Base-by-base conservation (phyloP, 2,888 invertebrate genomes). In the Hanleya hanleyi region DNA sequence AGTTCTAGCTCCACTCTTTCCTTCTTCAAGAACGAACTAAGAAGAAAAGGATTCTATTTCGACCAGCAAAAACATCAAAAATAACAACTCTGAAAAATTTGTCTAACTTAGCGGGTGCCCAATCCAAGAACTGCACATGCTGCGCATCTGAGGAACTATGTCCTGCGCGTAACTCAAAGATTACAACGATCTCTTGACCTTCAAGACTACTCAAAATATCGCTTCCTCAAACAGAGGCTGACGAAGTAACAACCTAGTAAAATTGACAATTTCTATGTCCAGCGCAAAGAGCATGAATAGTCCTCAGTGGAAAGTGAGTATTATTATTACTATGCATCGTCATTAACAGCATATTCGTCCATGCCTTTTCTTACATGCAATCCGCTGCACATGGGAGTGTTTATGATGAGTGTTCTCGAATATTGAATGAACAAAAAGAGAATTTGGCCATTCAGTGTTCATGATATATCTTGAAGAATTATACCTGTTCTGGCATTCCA, bases 301-400 rank as follows among this genome's bases (percentile, higher is more conserved):
- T 89, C 90, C 90, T 90, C 90, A 90, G 89, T 90, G 90, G 90
- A 90, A 91, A 87, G 90, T 90, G 81, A 78, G 57, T 29, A n/a
- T n/a, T n/a, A n/a, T n/a, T n/a, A n/a, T n/a, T n/a, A n/a, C n/a
- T n/a, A n/a, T n/a, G n/a, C n/a, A n/a, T n/a, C n/a, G n/a, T n/a
- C n/a, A n/a, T n/a, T n/a, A n/a, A n/a, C n/a, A n/a, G n/a, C n/a
- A n/a, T n/a, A n/a, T n/a, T n/a, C n/a, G n/a, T n/a, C n/a, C n/a
- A n/a, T n/a, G n/a, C n/a, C n/a, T n/a, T n/a, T n/a, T n/a, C n/a
- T n/a, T n/a, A n/a, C n/a, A n/a, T n/a, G n/a, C n/a, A n/a, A n/a
- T n/a, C n/a, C n/a, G n/a, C n/a, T n/a, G n/a, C n/a, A n/a, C n/a
- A n/a, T n/a, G n/a, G n/a, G n/a, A n/a, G n/a, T n/a, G n/a, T n/a